Base-by-base conservation (phyloP, 2,113 vertebrate genomes). In the Mormoops blainvillei region DNA sequence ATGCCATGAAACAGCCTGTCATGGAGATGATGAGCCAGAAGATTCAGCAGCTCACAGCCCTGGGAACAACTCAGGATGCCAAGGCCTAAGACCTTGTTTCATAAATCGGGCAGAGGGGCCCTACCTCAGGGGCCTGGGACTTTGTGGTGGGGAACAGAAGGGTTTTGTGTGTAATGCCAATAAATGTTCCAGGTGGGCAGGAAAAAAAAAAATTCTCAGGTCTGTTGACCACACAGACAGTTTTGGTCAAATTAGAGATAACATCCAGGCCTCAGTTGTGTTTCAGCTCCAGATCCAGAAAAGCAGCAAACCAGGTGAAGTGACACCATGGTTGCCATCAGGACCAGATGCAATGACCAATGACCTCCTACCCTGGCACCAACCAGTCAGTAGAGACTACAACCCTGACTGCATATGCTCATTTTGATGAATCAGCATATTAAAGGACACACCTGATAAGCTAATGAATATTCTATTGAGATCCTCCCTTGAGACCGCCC, bases 11-110 rank as follows among this genome's bases (percentile, higher is more conserved):
- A 96, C 99, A 99, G 98, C 99, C 99, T 86, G 99, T 99, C 89
- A 98, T 99, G 94, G 99, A 99, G 97, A 99, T 99, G 95, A 99
- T 99, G 99, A 99, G 98, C 95, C 98, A 99, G 98, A 99, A 99
- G 98, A 99, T 99, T 95, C 99, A 99, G 98, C 99, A 99, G 52
- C 98, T 99, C 94, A 98, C 99, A n/a, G 98, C 98, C 67, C 98
- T 99, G 92, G 99, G 99, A 50, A 70, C 98, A 2, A 94, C 99
- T 26, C 99, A 99, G 88, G 98, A 98, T 3, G 98, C 98, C 88
- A 99, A 99, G 95, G 99, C 99, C 41, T 99, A 93, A 97, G 36
- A 48, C 0, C 48, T 68, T 68, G 54, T 65, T 81, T 71, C 77
- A 15, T 28, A 85, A 82, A 50, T 36, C 28, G 28, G 38, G 22